These are phyloP conservation scores for Lepetodrilus schrolli DNA, from an alignment of 2,888 invertebrate species.

Conservation along the genomic window DNA sequence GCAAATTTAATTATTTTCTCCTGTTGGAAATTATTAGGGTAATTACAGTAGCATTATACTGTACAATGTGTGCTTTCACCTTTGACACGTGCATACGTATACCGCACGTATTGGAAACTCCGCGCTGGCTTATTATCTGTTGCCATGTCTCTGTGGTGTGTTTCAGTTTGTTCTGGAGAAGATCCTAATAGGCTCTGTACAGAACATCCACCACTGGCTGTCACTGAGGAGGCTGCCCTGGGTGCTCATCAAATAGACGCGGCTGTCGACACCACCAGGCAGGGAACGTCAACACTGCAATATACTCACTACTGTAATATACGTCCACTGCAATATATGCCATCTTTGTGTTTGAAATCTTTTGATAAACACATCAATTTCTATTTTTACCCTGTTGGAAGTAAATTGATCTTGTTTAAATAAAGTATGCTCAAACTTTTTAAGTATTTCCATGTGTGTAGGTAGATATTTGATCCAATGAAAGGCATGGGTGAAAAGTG, in stretches of 20 bases:
- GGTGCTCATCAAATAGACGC: slow-evolving; percentile 33
- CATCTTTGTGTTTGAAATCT: not conserved
- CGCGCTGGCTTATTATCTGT: not conserved
- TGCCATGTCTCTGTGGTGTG: not conserved
- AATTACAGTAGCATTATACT: not conserved
- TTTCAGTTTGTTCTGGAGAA: slow-evolving; percentile 57
- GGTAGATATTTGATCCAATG: no score
- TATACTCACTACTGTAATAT: no score
- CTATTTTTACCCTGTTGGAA: no score
- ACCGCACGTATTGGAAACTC: slow-evolving; percentile 9
- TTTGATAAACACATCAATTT: no score
- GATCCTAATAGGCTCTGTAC: slow-evolving; percentile 48
- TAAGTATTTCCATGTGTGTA: no score
- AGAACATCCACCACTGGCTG: slow-evolving; percentile 56
- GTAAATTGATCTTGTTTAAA: no score
- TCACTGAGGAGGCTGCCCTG: slow-evolving; percentile 51
- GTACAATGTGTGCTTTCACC: no score
- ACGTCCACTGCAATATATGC: not conserved
- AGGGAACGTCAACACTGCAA: no score
- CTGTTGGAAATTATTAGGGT: not conserved
- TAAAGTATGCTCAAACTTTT: no score
- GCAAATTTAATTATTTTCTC: not conserved
- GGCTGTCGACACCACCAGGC: not conserved
- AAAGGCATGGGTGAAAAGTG: no score
- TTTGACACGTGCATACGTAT: no score